Percentiles rank a stretch among this genome's conserved stretches.
Conservation (phyloP, 2,113 vertebrate genomes). For the Rhombomys opimus region DNA sequence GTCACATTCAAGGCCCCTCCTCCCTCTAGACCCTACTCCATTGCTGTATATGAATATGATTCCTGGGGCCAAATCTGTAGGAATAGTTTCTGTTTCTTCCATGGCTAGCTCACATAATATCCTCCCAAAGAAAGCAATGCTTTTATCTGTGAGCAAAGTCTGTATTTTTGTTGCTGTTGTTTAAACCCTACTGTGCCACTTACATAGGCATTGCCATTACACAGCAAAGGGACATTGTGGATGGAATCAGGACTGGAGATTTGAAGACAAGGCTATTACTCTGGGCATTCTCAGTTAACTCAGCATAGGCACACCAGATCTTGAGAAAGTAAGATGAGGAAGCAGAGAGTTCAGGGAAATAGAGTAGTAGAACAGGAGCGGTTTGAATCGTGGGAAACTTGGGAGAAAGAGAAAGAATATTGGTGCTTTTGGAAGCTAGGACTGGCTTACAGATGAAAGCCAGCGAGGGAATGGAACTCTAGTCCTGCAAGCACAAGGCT, state of each 20-base stretch:
- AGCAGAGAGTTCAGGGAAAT: background rate
- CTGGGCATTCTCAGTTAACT: background rate
- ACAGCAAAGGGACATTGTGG: background rate
- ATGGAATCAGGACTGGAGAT: background rate
- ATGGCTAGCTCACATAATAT: background rate
- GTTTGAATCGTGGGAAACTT: background rate
- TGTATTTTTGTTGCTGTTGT: background rate
- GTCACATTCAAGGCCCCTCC: background rate
- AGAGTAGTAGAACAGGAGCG: background rate
- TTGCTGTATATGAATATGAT: background rate
- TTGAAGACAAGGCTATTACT: background rate
- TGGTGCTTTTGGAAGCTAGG: background rate
- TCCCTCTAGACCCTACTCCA: background rate
- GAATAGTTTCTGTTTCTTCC: constrained; percentile 10
- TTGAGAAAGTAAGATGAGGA: background rate
- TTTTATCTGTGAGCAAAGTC: background rate
- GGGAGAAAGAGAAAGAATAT: background rate
- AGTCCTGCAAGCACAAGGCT: background rate
- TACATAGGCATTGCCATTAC: background rate
- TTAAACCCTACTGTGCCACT: background rate
- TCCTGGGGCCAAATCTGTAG: constrained; percentile 13
- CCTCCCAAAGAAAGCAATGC: too few relatives aligned
- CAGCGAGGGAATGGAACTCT: background rate
- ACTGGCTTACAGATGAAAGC: background rate
- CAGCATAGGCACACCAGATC: background rate